These are phyloP conservation scores for Halcyon leucocephala DNA, from an alignment of 2,797 vertebrate genomes.

Conservation along the genomic window DNA sequence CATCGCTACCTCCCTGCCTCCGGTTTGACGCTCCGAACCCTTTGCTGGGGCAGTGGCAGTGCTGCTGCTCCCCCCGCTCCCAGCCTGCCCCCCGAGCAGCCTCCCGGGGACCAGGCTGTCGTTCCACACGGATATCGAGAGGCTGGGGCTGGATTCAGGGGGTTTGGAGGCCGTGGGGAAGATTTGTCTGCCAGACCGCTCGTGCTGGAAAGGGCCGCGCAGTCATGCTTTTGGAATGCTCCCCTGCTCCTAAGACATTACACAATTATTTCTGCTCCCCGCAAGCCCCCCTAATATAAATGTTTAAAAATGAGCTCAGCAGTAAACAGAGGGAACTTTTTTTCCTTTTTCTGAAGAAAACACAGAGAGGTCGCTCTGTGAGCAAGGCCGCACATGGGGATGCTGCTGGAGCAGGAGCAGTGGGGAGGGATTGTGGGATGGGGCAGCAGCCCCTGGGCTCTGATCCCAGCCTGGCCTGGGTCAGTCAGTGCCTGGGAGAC, in stretches of 20 bases:
- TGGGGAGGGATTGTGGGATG: not conserved
- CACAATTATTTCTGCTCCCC: constrained; percentile 45
- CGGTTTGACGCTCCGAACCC: not conserved
- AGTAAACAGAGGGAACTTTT: not conserved
- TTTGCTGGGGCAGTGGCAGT: not conserved
- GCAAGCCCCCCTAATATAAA: constrained; percentile 30
- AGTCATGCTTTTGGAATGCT: constrained; percentile 72
- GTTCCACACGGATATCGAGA: accelerated
- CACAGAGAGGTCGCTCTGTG: accelerated
- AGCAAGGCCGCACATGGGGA: not conserved
- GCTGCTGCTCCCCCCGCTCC: not conserved
- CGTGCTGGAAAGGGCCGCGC: constrained; percentile 19
- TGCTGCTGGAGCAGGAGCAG: accelerated
- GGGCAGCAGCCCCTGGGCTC: not conserved
- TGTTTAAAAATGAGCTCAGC: constrained; percentile 43
- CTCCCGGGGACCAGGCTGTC: accelerated
- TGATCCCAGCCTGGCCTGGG: not conserved
- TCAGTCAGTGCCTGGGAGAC: not conserved
- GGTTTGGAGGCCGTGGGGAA: not conserved
- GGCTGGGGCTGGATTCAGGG: not conserved
- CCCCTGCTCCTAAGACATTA: constrained; percentile 53
- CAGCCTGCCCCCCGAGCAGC: not conserved
- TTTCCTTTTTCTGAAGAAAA: constrained; percentile 30
- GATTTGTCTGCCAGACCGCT: not conserved
- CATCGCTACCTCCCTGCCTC: not conserved